Percentiles rank a stretch among this genome's conserved stretches.
These are phyloP conservation scores for Artibeus jamaicensis DNA, from an alignment of 2,797 vertebrate species.

Conservation along the genomic window DNA sequence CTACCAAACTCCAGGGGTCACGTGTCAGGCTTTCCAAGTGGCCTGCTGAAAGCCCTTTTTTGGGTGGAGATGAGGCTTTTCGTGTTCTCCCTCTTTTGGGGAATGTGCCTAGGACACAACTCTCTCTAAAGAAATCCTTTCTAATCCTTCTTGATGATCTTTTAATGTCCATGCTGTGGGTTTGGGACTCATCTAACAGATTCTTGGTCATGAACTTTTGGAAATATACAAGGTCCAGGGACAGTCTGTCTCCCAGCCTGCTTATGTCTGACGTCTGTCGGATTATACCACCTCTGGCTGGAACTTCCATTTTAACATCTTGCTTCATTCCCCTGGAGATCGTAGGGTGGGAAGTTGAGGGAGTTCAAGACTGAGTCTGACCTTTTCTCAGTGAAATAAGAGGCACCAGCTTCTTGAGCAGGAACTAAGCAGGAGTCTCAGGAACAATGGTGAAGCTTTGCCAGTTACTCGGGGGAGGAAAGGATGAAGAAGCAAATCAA, in stretches of 20 bases:
- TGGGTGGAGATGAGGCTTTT: neutral
- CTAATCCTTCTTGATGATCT: neutral
- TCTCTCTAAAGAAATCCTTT: neutral
- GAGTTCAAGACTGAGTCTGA: neutral
- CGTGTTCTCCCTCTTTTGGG: neutral
- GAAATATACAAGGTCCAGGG: neutral
- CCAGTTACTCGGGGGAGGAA: neutral
- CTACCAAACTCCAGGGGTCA: neutral
- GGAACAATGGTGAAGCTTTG: neutral
- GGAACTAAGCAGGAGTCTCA: neutral
- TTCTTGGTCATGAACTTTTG: neutral
- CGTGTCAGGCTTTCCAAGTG: neutral
- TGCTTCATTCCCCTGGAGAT: neutral
- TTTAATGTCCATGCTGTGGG: neutral
- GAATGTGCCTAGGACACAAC: neutral
- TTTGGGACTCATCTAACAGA: neutral
- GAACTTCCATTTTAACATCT: neutral
- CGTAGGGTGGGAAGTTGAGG: accelerated
- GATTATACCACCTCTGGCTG: neutral
- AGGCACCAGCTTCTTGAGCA: neutral
- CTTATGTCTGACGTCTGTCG: neutral
- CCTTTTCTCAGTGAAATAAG: neutral
- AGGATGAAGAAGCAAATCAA: neutral
- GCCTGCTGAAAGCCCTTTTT: neutral
- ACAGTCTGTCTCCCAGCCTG: neutral